A percentile compares a stretch with the other conserved stretches of the same genome.
These are phyloP conservation scores for Amyelois transitella DNA, from an alignment of 1,140 invertebrate genomes.

Conservation along the genomic window DNA sequence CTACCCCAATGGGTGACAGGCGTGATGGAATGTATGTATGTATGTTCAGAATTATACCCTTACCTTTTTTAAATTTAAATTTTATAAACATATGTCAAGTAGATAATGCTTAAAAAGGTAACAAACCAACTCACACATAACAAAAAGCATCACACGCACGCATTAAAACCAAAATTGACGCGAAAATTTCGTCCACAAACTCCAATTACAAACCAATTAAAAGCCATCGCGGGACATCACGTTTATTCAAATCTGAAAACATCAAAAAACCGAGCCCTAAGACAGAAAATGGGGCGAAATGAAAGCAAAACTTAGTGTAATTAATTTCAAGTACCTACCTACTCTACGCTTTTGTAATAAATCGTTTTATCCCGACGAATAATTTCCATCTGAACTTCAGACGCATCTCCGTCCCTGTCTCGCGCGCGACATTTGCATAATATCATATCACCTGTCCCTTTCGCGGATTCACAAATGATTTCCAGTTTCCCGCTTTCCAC, in stretches of 20 bases:
- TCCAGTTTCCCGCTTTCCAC: constrained; percentile 62
- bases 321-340: constrained; percentile 61
- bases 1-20: no score
- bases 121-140: no score
- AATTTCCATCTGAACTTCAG: constrained; percentile 53
- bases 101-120: no score
- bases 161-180: no score
- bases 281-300: constrained; percentile 53
- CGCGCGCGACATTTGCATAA: constrained; percentile 44
- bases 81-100: no score
- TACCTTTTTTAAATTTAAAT: no score
- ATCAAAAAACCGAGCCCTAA: constrained; percentile 15
- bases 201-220: constrained; percentile 5
- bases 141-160: no score
- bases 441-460: constrained; percentile 60
- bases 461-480: constrained; percentile 66
- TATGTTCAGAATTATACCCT: no score
- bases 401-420: constrained; percentile 36
- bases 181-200: not conserved
- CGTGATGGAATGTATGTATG: no score
- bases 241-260: not conserved
- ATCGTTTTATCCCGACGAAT: constrained; percentile 67
- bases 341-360: constrained; percentile 70
- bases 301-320: constrained; percentile 70
- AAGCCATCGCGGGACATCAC: not conserved